Evolutionary conservation across 1,140 invertebrate species (phyloP).

Genomic region (Probaryconus sp.): DNA sequence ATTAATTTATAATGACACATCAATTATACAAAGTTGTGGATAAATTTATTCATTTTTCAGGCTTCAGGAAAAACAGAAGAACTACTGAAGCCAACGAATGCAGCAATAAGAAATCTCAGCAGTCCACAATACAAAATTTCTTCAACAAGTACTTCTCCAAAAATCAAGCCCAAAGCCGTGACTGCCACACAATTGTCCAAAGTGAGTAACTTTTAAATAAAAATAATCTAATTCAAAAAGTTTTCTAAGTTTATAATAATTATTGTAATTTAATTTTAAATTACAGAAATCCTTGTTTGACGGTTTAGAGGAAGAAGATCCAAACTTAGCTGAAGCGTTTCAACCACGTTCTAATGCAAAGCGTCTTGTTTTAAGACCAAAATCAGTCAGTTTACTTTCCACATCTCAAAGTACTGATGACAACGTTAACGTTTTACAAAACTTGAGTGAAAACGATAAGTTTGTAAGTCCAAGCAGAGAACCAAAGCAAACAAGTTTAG

Average conservation of each 20-base stretch:
- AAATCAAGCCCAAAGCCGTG: conserved; percentile 82
- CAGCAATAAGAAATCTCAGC: conserved; percentile 80
- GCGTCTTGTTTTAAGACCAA: conserved; percentile 80
- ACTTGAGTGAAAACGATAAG: conserved; percentile 31
- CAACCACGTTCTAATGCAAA: conserved; percentile 82
- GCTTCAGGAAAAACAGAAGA: conserved; percentile 83
- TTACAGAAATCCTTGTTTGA: conserved; percentile 83
- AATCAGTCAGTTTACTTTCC: conserved; percentile 54
- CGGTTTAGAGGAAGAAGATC: conserved; percentile 84
- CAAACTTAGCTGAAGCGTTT: conserved; percentile 81
- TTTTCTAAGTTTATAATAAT: too few species aligned
- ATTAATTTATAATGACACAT: too few species aligned
- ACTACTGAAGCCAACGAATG: conserved; percentile 85
- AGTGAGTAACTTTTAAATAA: conserved; percentile 66
- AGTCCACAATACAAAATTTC: conserved; percentile 82
- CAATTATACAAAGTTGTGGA: too few species aligned
- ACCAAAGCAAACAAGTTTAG: conserved; percentile 20
- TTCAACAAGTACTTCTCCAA: conserved; percentile 78
- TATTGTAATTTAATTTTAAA: too few species aligned
- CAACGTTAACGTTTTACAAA: conserved; percentile 50
- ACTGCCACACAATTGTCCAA: conserved; percentile 77
- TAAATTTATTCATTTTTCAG: conserved; percentile 69
- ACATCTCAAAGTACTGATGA: conserved; percentile 39
- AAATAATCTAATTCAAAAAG: too few species aligned
- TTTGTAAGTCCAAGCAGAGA: neutral